Evolutionary conservation across 1,140 invertebrate genomes (phyloP).

Genomic region (Leptestheria dahalacensis): DNA sequence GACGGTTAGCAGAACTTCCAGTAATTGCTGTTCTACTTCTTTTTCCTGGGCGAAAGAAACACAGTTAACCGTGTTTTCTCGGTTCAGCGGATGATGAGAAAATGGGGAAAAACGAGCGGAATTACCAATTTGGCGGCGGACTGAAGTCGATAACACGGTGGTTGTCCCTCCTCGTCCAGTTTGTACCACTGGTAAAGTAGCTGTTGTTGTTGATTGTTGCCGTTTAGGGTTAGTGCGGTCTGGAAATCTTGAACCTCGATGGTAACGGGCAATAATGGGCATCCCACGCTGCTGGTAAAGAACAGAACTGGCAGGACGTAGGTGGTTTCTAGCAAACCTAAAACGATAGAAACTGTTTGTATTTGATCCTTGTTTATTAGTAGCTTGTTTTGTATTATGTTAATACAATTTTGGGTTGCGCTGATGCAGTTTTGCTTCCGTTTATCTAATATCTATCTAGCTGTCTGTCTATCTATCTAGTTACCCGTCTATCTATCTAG

Average conservation of each 20-base stretch:
- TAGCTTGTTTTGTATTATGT: too few relatives aligned
- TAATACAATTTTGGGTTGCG: too few relatives aligned
- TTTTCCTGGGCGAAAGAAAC: constrained; percentile 30
- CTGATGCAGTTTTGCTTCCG: too few relatives aligned
- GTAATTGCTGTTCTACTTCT: constrained; percentile 39
- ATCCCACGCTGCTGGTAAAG: constrained; percentile 56
- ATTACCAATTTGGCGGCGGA: constrained; percentile 36
- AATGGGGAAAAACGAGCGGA: too few relatives aligned
- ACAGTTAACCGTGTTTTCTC: constrained; percentile 21
- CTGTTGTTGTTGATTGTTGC: constrained; percentile 37
- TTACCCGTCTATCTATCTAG: too few relatives aligned
- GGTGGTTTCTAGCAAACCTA: constrained; percentile 35
- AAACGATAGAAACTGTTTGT: not conserved
- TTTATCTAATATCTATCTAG: too few relatives aligned
- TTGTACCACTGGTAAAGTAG: constrained; percentile 51
- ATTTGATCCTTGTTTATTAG: too few relatives aligned
- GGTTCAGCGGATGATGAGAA: constrained; percentile 6
- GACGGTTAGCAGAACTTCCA: constrained; percentile 46
- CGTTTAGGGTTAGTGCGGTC: constrained; percentile 43
- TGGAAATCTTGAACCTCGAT: constrained; percentile 61
- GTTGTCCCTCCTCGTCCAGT: constrained; percentile 44
- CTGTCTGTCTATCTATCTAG: too few relatives aligned
- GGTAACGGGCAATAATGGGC: constrained; percentile 41
- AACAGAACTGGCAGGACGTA: constrained; percentile 58
- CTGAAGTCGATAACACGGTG: constrained; percentile 57